A percentile compares a stretch with the other conserved stretches of the same genome.
phyloP scores from a whole-genome alignment of 2,113 vertebrate genomes.

The Phycodurus eques region DNA sequence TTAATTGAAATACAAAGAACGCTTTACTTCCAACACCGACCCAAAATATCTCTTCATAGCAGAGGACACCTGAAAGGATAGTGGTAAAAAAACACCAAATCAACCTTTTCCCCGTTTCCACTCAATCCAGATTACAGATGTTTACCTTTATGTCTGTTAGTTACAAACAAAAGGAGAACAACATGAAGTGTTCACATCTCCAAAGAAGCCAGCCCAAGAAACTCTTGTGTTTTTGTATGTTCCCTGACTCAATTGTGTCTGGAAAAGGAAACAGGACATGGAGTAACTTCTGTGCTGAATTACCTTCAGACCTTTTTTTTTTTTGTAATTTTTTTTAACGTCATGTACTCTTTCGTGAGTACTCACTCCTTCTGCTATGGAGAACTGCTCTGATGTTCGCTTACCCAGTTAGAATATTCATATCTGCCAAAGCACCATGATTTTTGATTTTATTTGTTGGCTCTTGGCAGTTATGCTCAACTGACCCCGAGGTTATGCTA shows the following conservation, averaged over 20 bases:
- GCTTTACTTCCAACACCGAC: no score
- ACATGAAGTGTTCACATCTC: conserved; percentile 33
- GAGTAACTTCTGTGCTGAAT: conserved; percentile 3
- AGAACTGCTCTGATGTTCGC: conserved; percentile 18
- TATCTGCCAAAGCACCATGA: background rate
- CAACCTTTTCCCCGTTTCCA: conserved; percentile 38
- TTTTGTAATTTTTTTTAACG: background rate
- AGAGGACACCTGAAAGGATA: background rate
- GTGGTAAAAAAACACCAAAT: conserved; percentile 51
- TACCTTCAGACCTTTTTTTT: conserved; percentile 21
- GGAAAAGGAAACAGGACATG: conserved; percentile 1
- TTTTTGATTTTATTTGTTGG: conserved; percentile 3
- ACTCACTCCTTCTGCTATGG: conserved; percentile 17
- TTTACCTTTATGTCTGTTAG: conserved; percentile 37
- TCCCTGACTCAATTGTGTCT: background rate
- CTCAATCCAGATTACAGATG: conserved; percentile 39
- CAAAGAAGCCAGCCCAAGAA: conserved; percentile 10
- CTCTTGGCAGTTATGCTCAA: background rate
- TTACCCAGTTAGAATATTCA: conserved; percentile 15
- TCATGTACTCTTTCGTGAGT: conserved; percentile 1
- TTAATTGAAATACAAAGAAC: no score
- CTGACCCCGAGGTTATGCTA: conserved; percentile 1
- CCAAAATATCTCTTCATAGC: no score
- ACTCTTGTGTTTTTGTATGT: conserved; percentile 21
- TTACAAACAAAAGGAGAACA: conserved; percentile 44